Conservation (phyloP, 2,113 vertebrate species). For the Atherinomorus stipes region DNA sequence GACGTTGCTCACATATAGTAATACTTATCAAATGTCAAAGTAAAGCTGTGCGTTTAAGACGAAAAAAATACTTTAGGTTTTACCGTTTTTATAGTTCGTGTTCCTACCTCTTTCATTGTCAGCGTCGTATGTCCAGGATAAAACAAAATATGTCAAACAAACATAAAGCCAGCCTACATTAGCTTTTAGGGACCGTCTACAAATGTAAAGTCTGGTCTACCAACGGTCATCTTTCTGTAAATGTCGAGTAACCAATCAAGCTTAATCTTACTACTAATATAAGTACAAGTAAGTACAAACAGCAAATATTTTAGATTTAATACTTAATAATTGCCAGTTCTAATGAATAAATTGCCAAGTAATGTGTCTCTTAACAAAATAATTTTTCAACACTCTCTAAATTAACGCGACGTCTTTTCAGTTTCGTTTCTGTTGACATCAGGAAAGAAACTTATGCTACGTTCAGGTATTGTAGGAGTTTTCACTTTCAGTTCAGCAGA, state of each 20-base stretch:
- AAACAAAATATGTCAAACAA: not conserved
- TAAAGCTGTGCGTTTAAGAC: not conserved
- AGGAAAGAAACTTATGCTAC: conserved; percentile 46
- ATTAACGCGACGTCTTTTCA: fast-evolving
- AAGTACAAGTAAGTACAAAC: too few species aligned
- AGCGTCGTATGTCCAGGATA: not conserved
- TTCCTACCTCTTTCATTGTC: conserved; percentile 3
- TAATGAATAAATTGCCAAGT: fast-evolving
- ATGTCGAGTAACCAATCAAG: fast-evolving
- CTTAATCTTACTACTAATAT: fast-evolving
- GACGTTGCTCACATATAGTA: not conserved
- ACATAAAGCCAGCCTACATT: not conserved
- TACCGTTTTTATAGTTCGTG: not conserved
- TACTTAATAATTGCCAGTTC: fast-evolving
- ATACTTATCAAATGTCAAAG: not conserved
- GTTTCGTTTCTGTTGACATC: conserved; percentile 48
- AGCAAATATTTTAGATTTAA: fast-evolving
- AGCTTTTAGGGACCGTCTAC: not conserved
- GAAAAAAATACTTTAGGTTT: not conserved
- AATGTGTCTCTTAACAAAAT: fast-evolving
- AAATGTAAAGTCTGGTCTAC: fast-evolving
- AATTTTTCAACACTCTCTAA: conserved; percentile 6
- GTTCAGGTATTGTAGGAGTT: conserved; percentile 3
- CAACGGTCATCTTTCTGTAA: fast-evolving
- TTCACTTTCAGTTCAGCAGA: not conserved